A percentile compares a stretch with the other conserved stretches of the same genome.
Conservation (phyloP, 2,797 vertebrate genomes). For the Mareca strepera region DNA sequence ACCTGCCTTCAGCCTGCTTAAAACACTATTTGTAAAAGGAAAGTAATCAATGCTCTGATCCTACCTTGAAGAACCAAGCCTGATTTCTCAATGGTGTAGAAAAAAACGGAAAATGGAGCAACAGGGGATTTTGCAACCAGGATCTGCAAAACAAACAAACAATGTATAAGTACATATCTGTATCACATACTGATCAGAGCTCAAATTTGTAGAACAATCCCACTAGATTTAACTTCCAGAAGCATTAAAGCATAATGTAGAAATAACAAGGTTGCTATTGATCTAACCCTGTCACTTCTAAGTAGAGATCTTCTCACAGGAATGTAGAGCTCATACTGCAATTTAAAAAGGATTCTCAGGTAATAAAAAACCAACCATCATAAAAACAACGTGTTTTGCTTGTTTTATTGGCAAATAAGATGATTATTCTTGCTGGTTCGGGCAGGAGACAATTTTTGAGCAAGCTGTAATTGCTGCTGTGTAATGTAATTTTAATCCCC, state of each 20-base stretch:
- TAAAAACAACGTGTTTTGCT: background rate
- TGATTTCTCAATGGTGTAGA: constrained; percentile 80
- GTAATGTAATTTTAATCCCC: background rate
- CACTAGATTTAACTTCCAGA: background rate
- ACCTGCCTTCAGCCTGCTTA: background rate
- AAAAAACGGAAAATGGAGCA: constrained; percentile 79
- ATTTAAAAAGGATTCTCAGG: background rate
- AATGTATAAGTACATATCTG: background rate
- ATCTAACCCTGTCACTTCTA: background rate
- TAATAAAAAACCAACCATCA: rapidly evolving
- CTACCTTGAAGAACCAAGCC: constrained; percentile 85
- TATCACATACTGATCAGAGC: background rate
- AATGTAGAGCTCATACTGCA: background rate
- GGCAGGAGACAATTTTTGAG: background rate
- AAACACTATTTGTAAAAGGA: background rate
- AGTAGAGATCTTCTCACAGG: background rate
- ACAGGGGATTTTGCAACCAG: constrained; percentile 85
- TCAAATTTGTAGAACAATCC: background rate
- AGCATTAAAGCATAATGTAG: background rate
- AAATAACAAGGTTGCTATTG: background rate
- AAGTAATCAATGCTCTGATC: constrained; percentile 17
- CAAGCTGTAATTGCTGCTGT: background rate
- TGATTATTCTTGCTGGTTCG: background rate
- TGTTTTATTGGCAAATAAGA: background rate
- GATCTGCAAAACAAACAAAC: constrained; percentile 75